phyloP scores from a whole-genome alignment of 2,113 vertebrate species.

The Chamaea fasciata region DNA sequence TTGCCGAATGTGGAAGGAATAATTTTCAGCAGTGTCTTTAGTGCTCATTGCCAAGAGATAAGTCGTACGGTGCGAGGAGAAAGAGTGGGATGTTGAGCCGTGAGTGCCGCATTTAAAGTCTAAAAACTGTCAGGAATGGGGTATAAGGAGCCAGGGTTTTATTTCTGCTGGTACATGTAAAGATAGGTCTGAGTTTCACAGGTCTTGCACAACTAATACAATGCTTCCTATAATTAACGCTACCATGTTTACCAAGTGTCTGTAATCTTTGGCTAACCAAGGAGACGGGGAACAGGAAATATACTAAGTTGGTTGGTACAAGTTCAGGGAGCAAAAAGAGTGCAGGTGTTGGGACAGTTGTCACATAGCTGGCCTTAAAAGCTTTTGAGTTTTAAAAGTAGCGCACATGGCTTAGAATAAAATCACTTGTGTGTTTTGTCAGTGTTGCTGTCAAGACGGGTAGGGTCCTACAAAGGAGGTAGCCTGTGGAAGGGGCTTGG shows the following conservation, averaged over 20 bases:
- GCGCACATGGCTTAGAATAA: not conserved
- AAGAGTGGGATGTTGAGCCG: not conserved
- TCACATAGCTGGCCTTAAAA: not conserved
- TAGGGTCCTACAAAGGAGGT: not conserved
- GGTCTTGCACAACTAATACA: not conserved
- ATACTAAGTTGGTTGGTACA: accelerated
- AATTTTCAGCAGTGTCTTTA: not conserved
- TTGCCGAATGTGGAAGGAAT: no score
- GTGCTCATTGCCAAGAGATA: accelerated
- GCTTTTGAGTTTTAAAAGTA: not conserved
- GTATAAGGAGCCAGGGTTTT: not conserved
- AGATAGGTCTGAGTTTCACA: not conserved
- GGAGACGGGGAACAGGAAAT: not conserved
- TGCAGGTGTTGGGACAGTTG: not conserved
- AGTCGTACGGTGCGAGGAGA: not conserved
- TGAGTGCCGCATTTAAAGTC: not conserved
- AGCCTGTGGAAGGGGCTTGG: not conserved
- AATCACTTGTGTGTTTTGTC: not conserved
- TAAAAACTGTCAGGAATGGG: not conserved
- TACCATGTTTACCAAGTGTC: not conserved
- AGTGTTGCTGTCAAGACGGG: not conserved
- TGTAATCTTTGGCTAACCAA: not conserved
- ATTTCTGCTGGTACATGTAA: not conserved
- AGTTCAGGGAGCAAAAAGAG: not conserved
- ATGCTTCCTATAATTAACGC: not conserved